Conservation (phyloP, 2,797 vertebrate species). For the Labroides dimidiatus region DNA sequence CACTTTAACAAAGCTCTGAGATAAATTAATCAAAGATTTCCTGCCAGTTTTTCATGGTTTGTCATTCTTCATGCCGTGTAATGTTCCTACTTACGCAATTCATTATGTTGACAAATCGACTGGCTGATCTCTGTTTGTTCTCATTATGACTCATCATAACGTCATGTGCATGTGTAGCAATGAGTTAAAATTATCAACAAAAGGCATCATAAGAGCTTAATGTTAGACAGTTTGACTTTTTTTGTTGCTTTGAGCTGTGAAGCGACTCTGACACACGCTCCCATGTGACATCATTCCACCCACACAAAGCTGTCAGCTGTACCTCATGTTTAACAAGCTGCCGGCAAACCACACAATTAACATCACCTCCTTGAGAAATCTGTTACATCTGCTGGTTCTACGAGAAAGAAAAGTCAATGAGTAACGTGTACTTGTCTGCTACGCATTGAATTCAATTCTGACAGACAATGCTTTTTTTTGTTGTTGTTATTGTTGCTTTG, state of each 20-base stretch:
- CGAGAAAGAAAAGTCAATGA: no score
- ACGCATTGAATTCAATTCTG: background rate
- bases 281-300: conserved; percentile 32
- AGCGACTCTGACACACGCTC: conserved; percentile 35
- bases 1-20: no score
- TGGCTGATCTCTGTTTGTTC: background rate
- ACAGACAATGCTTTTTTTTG: background rate
- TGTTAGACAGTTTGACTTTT: conserved; percentile 36
- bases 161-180: background rate
- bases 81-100: background rate
- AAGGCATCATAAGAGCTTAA: conserved; percentile 28
- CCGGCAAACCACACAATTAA: conserved; percentile 39
- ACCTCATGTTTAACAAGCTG: conserved; percentile 33
- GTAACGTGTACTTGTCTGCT: no score
- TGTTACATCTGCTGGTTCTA: conserved; percentile 23
- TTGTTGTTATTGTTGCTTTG: background rate
- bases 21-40: background rate
- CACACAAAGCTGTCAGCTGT: conserved; percentile 38
- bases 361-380: conserved; percentile 38
- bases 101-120: background rate
- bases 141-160: background rate
- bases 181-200: conserved; percentile 12
- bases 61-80: background rate
- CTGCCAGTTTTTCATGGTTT: background rate
- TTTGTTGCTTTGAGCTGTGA: conserved; percentile 37